Conservation (phyloP, 2,888 invertebrate species). For the Oscheius onirici region DNA sequence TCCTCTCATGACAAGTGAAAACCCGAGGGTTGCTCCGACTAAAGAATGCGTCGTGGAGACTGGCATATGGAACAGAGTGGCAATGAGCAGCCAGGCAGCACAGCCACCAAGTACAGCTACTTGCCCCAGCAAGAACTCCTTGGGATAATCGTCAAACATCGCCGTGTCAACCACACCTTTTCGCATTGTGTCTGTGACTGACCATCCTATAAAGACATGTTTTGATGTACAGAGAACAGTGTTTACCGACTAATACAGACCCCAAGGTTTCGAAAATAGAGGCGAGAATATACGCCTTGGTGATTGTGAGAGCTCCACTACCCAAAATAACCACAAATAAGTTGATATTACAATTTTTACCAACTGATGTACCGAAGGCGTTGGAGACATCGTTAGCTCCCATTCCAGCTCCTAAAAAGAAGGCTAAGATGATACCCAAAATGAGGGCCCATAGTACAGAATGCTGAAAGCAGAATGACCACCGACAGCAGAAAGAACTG, state of each 20-base stretch:
- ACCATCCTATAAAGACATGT: conserved; percentile 77
- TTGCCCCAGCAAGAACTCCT: conserved; percentile 88
- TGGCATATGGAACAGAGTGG: conserved; percentile 91
- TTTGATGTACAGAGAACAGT: background rate
- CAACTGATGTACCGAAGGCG: conserved; percentile 83
- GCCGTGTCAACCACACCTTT: conserved; percentile 92
- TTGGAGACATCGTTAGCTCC: conserved; percentile 99
- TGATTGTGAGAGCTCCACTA: conserved; percentile 77
- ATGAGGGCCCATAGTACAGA: conserved; percentile 83
- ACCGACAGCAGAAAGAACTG: background rate
- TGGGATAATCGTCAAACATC: conserved; percentile 84
- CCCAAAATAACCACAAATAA: conserved; percentile 6
- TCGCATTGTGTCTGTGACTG: conserved; percentile 94
- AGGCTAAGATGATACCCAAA: conserved; percentile 90
- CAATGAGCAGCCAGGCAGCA: conserved; percentile 89
- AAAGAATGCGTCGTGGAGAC: conserved; percentile 98
- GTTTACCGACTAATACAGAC: conserved; percentile 88
- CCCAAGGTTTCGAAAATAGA: conserved; percentile 96
- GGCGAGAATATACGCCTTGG: conserved; percentile 91
- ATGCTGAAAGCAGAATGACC: background rate
- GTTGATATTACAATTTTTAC: background rate
- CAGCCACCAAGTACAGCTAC: conserved; percentile 78
- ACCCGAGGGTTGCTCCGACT: conserved; percentile 95
- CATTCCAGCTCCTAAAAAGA: conserved; percentile 93
- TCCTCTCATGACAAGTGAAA: conserved; percentile 89